phyloP scores from a whole-genome alignment of 2,113 vertebrate species.

The Megaceryle torquata region DNA sequence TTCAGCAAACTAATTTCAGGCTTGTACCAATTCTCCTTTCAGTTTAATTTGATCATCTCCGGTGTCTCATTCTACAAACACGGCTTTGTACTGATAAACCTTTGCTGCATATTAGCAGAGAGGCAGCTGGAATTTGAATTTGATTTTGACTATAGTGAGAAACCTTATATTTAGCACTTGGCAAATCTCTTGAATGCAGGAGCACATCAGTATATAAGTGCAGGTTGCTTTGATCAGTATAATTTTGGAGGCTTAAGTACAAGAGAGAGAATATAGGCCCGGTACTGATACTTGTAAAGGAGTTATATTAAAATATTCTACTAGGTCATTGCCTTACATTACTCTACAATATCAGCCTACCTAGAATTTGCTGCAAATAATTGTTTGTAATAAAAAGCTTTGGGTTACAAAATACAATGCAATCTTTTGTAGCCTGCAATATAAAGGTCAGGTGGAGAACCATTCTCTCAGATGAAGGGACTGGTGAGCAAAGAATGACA shows the following conservation, averaged over 20 bases:
- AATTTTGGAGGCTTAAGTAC: background rate
- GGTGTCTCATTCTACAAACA: conserved; percentile 7
- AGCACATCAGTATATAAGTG: conserved; percentile 23
- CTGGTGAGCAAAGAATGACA: background rate
- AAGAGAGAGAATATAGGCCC: background rate
- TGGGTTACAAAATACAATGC: background rate
- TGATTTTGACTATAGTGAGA: background rate
- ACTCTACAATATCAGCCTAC: background rate
- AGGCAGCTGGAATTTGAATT: conserved; percentile 49
- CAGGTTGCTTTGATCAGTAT: conserved; percentile 39
- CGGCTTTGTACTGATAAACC: background rate
- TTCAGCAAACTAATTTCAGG: conserved; percentile 29
- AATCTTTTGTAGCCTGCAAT: background rate
- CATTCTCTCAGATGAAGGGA: background rate
- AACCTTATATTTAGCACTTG: conserved; percentile 29
- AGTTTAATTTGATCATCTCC: conserved; percentile 40
- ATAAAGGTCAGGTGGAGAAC: background rate
- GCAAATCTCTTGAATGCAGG: conserved; percentile 26
- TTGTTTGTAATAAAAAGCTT: background rate
- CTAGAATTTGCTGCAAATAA: background rate
- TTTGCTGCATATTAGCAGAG: conserved; percentile 15
- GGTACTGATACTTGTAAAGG: background rate
- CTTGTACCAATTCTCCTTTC: background rate
- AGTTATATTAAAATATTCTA: background rate
- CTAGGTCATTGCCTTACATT: background rate